A percentile compares a stretch with the other conserved stretches of the same genome.
Evolutionary conservation across 37 sponge, comb jelly and placozoan genomes (phyloP).

Genomic region (Haliclona indistincta): DNA sequence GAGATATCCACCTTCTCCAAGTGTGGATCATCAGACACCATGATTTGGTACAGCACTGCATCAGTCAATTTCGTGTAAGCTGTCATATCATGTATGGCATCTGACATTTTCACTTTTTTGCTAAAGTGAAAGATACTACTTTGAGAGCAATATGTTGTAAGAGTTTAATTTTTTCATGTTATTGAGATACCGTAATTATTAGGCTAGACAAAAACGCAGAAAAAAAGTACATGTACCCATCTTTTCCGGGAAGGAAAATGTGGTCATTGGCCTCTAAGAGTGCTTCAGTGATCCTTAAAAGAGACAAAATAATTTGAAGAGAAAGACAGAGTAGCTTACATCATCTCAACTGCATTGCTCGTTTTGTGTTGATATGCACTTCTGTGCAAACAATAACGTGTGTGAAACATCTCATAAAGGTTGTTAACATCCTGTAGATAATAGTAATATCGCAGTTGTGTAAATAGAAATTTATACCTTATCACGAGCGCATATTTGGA

Average conservation of each 20-base stretch:
- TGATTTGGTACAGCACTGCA: constrained; percentile 52
- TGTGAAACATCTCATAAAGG: constrained; percentile 95
- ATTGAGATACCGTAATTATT: too few species aligned
- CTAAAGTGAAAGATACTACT: not conserved
- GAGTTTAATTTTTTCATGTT: too few species aligned
- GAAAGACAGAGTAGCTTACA: constrained; percentile 43
- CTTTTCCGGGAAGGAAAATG: constrained; percentile 36
- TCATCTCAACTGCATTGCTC: constrained; percentile 62
- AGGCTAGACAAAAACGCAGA: too few species aligned
- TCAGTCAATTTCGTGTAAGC: constrained; percentile 85
- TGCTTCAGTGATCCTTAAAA: constrained; percentile 68
- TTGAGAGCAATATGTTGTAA: too few species aligned
- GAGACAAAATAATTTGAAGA: not conserved
- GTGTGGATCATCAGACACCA: constrained; percentile 39
- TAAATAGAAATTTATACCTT: too few species aligned
- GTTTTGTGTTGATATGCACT: constrained; percentile 95
- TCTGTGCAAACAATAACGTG: constrained; percentile 75
- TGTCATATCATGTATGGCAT: constrained; percentile 69
- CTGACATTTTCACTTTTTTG: constrained; percentile 48
- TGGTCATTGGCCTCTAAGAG: constrained; percentile 61
- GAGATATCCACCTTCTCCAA: constrained; percentile 50
- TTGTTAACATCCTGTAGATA: constrained; percentile 80
- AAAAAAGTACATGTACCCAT: constrained; percentile 53
- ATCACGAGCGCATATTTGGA: constrained; percentile 86
- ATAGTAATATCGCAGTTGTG: not conserved